phyloP scores from a whole-genome alignment of 1,140 invertebrate species.

The Zaprionus davidi region DNA sequence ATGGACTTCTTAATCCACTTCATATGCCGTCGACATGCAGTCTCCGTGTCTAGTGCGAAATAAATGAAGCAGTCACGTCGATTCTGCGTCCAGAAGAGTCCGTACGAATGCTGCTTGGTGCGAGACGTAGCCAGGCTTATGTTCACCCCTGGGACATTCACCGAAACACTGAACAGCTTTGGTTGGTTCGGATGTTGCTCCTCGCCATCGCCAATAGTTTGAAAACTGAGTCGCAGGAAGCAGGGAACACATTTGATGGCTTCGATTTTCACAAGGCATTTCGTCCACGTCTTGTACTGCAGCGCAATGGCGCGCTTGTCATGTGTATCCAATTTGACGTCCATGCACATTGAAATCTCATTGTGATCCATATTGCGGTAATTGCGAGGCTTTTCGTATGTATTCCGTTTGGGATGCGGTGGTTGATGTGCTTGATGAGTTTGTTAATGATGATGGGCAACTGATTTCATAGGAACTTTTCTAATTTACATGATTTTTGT shows the following conservation, averaged over 20 bases:
- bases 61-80: conserved; percentile 81
- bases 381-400: neutral
- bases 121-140: conserved; percentile 75
- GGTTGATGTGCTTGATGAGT: conserved; percentile 41
- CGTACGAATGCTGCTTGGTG: conserved; percentile 78
- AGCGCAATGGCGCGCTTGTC: conserved; percentile 75
- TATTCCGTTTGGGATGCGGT: conserved; percentile 10
- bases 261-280: conserved; percentile 81
- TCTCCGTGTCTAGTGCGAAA: conserved; percentile 77
- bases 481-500: conserved; percentile 45
- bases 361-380: conserved; percentile 71
- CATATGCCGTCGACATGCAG: conserved; percentile 73
- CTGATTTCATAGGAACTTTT: conserved; percentile 17
- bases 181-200: conserved; percentile 19
- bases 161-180: conserved; percentile 61
- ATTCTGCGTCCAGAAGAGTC: conserved; percentile 82
- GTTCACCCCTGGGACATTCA: conserved; percentile 78
- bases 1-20: conserved; percentile 84
- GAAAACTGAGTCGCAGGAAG: conserved; percentile 74
- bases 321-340: conserved; percentile 81
- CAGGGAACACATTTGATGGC: conserved; percentile 83
- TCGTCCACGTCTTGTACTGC: conserved; percentile 76
- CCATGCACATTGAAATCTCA: conserved; percentile 81
- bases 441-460: conserved; percentile 57
- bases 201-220: conserved; percentile 29